Evolutionary conservation across 2,888 invertebrate species (phyloP).

Genomic region (Stenotaenia linearis): DNA sequence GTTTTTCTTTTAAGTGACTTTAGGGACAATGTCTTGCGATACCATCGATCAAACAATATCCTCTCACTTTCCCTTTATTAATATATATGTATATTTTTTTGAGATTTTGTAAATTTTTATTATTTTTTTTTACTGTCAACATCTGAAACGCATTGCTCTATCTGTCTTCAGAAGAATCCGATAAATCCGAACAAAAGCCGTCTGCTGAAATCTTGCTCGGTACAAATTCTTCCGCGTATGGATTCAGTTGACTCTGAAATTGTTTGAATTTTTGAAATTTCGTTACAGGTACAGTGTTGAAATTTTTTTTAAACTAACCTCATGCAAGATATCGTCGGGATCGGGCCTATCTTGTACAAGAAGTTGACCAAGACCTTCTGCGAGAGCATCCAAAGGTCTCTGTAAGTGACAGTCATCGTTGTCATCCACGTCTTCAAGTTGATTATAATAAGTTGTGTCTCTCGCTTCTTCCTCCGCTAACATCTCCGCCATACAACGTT

Average conservation of each 20-base stretch:
- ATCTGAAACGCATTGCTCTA: slow-evolving; percentile 29
- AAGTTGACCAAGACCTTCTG: slow-evolving; percentile 21
- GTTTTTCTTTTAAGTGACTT: background rate
- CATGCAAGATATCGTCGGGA: background rate
- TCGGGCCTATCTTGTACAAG: slow-evolving; percentile 12
- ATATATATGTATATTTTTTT: slow-evolving; percentile 5
- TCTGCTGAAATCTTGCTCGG: slow-evolving; percentile 24
- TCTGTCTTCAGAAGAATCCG: slow-evolving; percentile 34
- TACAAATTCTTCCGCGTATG: slow-evolving; percentile 35
- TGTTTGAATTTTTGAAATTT: too few species aligned
- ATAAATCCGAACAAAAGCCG: background rate
- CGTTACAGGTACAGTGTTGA: too few species aligned
- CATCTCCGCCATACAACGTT: slow-evolving; percentile 37
- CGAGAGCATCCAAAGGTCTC: slow-evolving; percentile 5
- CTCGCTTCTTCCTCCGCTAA: slow-evolving; percentile 36
- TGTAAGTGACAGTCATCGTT: background rate
- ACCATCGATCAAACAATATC: background rate
- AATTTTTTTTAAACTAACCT: background rate
- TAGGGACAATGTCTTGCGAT: slow-evolving; percentile 4
- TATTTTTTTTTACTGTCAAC: slow-evolving; percentile 12
- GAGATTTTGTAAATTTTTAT: slow-evolving; percentile 19
- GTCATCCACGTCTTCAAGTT: background rate
- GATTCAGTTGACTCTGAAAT: slow-evolving; percentile 34
- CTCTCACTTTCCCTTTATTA: slow-evolving; percentile 7
- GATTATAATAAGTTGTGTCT: slow-evolving; percentile 35